Base-by-base conservation (phyloP, 2,888 invertebrate species). In the Watsonalla binaria region DNA sequence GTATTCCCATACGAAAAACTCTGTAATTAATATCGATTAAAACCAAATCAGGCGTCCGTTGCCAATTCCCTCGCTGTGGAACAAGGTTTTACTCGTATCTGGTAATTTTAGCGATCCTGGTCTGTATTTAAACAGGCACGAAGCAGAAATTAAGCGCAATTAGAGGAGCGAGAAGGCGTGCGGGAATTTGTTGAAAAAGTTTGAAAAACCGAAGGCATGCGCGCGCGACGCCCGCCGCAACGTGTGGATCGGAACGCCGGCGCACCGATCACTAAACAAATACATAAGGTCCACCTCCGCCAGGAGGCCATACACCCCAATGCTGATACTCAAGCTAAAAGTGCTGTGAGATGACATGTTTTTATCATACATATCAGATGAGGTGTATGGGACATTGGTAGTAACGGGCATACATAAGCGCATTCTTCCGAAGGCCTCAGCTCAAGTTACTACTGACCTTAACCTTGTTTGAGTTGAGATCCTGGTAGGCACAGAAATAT, bases 121-220 rank as follows among this genome's bases (percentile, higher is more conserved):
- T 64, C 64, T 67, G 80, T 84, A 85, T 87, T 87, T 86, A 87
- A 86, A 78, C 78, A 85, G 76, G 84, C 86, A 84, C 82, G 85
- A 79, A 80, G 81, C 65, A 81, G 72, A 82, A 88, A 89, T 89
- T 87, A 87, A 85, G 80, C 78, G 80, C 80, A 87, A 88, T 88
- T 88, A 89, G 82, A 80, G 70, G 80, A 72, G 80, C 76, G 80
- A 78, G 78, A 76, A 84, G 81, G 86, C 81, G 83, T 75, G 78
- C 69, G 68, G 78, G 86, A 79, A 88, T 88, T 80, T 78, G 72
- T 67, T 66, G 73, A 84, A 84, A 88, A 89, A 87, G 71, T 72
- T 67, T 66, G 73, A 84, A 84, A 88, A 89, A 87, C 71, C 65
- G 57, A 56, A 55, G 82, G 89, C 76, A 86, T 86, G 80, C 78